These are phyloP conservation scores for Pterocles gutturalis DNA, from an alignment of 2,113 vertebrate species.

Conservation along the genomic window DNA sequence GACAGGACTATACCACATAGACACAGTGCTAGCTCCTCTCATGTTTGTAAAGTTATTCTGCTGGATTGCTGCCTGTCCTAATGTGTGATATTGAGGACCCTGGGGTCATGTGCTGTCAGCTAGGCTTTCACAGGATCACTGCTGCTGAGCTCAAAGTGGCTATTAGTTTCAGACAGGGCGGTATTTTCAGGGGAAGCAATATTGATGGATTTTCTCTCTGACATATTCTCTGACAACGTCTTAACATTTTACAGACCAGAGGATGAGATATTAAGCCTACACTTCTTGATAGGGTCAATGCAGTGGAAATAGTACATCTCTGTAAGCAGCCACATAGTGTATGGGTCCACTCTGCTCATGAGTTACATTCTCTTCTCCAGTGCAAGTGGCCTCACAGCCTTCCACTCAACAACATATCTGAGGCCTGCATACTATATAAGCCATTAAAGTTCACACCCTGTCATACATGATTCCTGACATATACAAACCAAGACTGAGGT, in stretches of 20 bases:
- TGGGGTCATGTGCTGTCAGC: neutral
- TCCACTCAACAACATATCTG: neutral
- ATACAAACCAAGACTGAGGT: neutral
- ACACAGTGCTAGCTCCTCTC: neutral
- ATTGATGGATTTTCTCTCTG: neutral
- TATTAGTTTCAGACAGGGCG: neutral
- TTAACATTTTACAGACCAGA: neutral
- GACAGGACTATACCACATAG: neutral
- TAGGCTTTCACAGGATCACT: neutral
- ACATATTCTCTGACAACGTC: neutral
- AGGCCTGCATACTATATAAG: neutral
- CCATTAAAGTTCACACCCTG: rapidly evolving
- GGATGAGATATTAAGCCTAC: neutral
- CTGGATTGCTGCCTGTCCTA: neutral
- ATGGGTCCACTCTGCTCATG: neutral
- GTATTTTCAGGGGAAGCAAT: neutral
- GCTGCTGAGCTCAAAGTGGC: neutral
- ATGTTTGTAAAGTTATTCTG: neutral
- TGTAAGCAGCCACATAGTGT: neutral
- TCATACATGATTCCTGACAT: neutral
- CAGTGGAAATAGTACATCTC: neutral
- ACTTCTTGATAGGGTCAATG: neutral
- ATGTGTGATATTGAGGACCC: neutral
- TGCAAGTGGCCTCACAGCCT: neutral
- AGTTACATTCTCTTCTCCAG: neutral